Percentiles rank a stretch among this genome's conserved stretches.
Evolutionary conservation across 2,797 vertebrate species (phyloP).

Genomic region (Perodicticus potto): DNA sequence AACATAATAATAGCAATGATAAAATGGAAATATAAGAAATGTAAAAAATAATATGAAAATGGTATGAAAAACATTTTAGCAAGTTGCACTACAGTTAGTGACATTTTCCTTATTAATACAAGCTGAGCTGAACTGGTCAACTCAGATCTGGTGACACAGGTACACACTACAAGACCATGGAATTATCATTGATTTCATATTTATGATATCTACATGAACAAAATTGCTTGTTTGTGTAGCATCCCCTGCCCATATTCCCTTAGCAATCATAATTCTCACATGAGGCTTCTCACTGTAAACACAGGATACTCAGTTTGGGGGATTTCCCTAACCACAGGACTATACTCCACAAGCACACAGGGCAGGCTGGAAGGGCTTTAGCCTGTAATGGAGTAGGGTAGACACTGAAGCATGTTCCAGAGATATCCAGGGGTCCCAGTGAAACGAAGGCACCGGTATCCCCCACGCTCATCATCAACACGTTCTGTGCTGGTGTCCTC

Average conservation of each 20-base stretch:
- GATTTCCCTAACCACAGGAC: neutral
- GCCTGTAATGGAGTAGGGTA: neutral
- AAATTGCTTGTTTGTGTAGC: neutral
- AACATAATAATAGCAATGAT: neutral
- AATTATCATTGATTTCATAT: neutral
- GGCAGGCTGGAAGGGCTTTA: neutral
- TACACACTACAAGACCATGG: neutral
- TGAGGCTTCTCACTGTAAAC: neutral
- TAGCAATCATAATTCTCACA: neutral
- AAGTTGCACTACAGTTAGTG: neutral
- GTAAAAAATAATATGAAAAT: neutral
- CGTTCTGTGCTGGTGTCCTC: neutral
- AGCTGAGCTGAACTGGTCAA: neutral
- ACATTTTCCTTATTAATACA: neutral
- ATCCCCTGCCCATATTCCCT: neutral
- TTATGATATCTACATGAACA: neutral
- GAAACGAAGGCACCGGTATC: neutral
- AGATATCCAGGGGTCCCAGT: neutral
- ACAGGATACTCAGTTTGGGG: neutral
- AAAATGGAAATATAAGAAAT: neutral
- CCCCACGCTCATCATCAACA: accelerated
- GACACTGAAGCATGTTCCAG: neutral
- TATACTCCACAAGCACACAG: neutral
- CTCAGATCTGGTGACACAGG: neutral
- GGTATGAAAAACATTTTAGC: neutral